These are phyloP conservation scores for Agriopis aurantiaria DNA, from an alignment of 2,888 invertebrate genomes.

Conservation along the genomic window DNA sequence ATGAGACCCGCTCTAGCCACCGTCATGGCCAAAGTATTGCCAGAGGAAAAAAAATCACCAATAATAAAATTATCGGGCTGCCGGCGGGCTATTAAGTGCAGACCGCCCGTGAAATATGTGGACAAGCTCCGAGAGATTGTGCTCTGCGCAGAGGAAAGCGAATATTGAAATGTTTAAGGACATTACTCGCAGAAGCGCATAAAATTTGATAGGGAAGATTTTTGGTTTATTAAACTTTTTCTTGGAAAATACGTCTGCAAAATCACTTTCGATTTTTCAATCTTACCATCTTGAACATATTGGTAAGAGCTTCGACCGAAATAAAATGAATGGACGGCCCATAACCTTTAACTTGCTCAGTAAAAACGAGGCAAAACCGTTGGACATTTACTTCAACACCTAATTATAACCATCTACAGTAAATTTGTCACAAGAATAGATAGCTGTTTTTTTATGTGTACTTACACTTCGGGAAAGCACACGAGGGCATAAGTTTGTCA, in stretches of 20 bases:
- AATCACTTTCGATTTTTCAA: background rate
- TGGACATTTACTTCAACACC: no score
- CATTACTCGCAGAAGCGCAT: constrained; percentile 35
- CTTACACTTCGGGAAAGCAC: no score
- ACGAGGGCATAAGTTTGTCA: no score
- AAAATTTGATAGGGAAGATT: constrained; percentile 20
- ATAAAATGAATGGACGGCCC: no score
- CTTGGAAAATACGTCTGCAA: background rate
- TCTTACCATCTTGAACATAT: background rate
- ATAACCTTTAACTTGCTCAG: no score
- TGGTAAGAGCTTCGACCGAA: no score
- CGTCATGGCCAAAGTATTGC: constrained; percentile 61
- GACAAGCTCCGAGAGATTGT: constrained; percentile 57
- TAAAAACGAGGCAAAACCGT: no score
- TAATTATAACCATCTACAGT: no score
- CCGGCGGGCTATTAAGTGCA: constrained; percentile 83
- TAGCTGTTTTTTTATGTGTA: no score
- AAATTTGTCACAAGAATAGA: no score
- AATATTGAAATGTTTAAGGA: constrained; percentile 35
- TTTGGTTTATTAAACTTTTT: constrained; percentile 10
- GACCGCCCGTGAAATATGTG: constrained; percentile 81
- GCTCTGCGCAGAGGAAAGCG: constrained; percentile 29
- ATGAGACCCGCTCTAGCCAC: constrained; percentile 59
- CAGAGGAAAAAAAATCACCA: constrained; percentile 73
- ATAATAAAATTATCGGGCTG: constrained; percentile 85